phyloP scores from a whole-genome alignment of 2,113 vertebrate species.

The Podarcis raffonei region DNA sequence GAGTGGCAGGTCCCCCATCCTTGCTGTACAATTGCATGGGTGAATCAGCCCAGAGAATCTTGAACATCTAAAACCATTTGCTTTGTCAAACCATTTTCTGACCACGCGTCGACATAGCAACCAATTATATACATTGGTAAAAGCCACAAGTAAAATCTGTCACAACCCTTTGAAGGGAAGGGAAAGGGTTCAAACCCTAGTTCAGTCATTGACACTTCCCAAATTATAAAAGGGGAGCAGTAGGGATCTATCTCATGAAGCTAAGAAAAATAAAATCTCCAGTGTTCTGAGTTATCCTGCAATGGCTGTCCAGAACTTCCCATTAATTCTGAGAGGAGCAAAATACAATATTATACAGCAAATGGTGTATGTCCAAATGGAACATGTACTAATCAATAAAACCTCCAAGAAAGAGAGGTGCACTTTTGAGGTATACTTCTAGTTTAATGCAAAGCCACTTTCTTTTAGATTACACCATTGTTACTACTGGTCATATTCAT shows the following conservation, averaged over 20 bases:
- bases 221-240: not conserved
- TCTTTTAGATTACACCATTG: too few relatives aligned
- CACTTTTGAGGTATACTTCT: too few relatives aligned
- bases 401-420: too few relatives aligned
- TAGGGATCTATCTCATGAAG: not conserved
- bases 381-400: too few relatives aligned
- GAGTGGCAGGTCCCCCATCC: too few relatives aligned
- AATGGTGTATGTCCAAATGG: not conserved
- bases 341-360: not conserved
- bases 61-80: not conserved
- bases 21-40: not conserved
- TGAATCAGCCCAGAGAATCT: not conserved
- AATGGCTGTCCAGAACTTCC: not conserved
- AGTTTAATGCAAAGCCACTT: too few relatives aligned
- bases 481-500: too few relatives aligned
- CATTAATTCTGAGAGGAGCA: not conserved
- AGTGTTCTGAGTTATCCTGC: not conserved
- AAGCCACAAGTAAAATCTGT: not conserved
- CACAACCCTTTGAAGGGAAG: not conserved
- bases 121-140: not conserved
- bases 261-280: not conserved
- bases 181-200: not conserved
- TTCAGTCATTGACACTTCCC: not conserved
- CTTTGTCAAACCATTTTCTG: not conserved
- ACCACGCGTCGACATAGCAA: not conserved